phyloP scores from a whole-genome alignment of 2,888 invertebrate genomes.

The Morpho helenor region DNA sequence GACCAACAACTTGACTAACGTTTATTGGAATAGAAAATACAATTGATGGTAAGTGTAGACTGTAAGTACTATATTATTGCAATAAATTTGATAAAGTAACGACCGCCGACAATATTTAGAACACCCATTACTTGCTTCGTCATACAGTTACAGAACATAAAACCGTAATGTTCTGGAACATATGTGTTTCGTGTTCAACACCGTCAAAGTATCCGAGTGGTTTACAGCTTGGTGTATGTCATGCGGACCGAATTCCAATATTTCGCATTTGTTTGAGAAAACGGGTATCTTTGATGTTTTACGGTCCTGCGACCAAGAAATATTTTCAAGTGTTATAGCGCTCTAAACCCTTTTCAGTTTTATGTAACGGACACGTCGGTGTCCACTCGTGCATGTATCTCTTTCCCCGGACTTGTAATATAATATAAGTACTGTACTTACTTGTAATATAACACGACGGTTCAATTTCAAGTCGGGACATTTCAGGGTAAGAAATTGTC shows the following conservation, averaged over 20 bases:
- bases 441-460: no score
- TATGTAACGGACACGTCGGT: not conserved
- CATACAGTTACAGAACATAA: conserved; percentile 37
- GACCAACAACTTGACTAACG: no score
- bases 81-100: conserved; percentile 4
- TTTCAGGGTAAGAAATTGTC: no score
- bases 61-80: not conserved
- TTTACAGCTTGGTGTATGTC: conserved; percentile 32
- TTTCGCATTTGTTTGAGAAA: conserved; percentile 24
- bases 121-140: conserved; percentile 35
- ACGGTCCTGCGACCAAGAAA: not conserved
- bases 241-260: conserved; percentile 25
- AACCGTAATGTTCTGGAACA: conserved; percentile 34
- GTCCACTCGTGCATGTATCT: conserved; percentile 1
- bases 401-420: not conserved
- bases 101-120: conserved; percentile 29
- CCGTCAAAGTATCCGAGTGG: conserved; percentile 32
- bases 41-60: no score
- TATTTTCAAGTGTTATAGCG: not conserved
- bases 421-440: no score
- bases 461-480: no score
- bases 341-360: conserved; percentile 2
- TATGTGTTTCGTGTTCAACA: conserved; percentile 29
- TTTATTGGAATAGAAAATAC: no score
- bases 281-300: conserved; percentile 19